Evolutionary conservation across 1,140 invertebrate genomes (phyloP), one percentile per base, ranked within the genome.

Genomic region (Drosophila biarmipes): DNA sequence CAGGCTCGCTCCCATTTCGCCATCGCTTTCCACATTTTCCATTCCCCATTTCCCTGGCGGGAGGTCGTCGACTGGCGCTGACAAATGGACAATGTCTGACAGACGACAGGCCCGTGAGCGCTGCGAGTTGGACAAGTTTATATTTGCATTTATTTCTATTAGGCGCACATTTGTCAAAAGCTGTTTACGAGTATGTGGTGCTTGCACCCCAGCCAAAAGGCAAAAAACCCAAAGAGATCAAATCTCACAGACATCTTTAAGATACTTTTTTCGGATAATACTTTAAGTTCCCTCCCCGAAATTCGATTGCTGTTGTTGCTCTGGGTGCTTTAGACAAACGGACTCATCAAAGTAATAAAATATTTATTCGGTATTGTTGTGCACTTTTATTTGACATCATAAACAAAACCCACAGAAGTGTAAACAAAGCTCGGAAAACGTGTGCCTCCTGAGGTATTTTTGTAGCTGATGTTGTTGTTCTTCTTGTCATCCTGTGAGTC

Each of bases 111-210:
- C 62, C 78, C 82, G 59, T 75, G 68, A 85, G 72, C 78, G 64
- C 69, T 74, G 53, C 43, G 78, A 79, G 67, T 90, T 87, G 80
- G 84, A 80, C 84, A 89, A 90, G 84, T 90, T 89, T 89, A 89
- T 89, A 89, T 89, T 89, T 89, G 84, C 84, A 89, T 89, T 89
- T 89, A 89, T 90, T 89, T 89, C 84, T 89, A 89, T 89, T 89
- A 89, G 85, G 80, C 84, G 64, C 67, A 80, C 84, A 90, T 89
- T 89, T 89, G 84, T 89, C 84, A 89, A 90, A 89, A 80, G 85
- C 85, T 80, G 75, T 89, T 89, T 89, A 75, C 72, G 72, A 75
- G 59, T 63, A 62, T 82, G 84, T 82, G 61, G 11, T 38, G 31
- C 46, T 2, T 15, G 14, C 27, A 11, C 53, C 45, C 12, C 7